These are phyloP conservation scores for Apodemia mormo DNA, from an alignment of 2,888 invertebrate species.

Conservation along the genomic window DNA sequence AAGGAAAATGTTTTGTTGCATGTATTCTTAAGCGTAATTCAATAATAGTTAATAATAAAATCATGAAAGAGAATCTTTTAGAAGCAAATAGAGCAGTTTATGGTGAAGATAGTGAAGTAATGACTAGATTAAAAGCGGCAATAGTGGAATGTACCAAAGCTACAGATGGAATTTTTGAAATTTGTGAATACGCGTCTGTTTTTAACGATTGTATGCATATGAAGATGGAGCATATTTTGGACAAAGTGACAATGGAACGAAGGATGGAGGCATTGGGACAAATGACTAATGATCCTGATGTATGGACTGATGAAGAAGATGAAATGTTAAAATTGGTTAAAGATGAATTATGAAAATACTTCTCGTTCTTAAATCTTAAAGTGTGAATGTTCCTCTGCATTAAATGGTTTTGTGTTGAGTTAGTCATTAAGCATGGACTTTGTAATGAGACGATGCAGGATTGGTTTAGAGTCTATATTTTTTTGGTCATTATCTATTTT, in stretches of 20 bases:
- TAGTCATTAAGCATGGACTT: too few relatives aligned
- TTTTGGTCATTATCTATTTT: too few relatives aligned
- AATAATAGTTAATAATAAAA: slow-evolving; percentile 64
- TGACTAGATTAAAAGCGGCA: slow-evolving; percentile 55
- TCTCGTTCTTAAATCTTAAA: too few relatives aligned
- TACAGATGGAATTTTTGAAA: slow-evolving; percentile 63
- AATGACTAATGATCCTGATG: slow-evolving; percentile 59
- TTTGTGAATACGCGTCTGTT: slow-evolving; percentile 69
- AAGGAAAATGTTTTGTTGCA: slow-evolving; percentile 74
- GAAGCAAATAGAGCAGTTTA: slow-evolving; percentile 62
- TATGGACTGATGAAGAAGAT: slow-evolving; percentile 66
- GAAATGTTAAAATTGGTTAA: slow-evolving; percentile 63
- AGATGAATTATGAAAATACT: slow-evolving; percentile 53
- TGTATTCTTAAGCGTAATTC: slow-evolving; percentile 67
- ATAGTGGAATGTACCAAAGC: slow-evolving; percentile 54
- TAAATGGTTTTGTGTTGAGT: too few relatives aligned
- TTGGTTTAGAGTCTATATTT: too few relatives aligned
- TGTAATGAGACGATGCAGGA: too few relatives aligned
- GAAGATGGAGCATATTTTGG: slow-evolving; percentile 72
- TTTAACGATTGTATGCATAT: slow-evolving; percentile 78
- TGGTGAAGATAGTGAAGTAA: slow-evolving; percentile 66
- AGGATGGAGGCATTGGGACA: slow-evolving; percentile 70
- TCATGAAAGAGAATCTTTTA: slow-evolving; percentile 53
- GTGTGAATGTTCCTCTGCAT: too few relatives aligned
- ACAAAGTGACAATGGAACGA: slow-evolving; percentile 67